These are phyloP conservation scores for Pollimyrus isidori DNA, from an alignment of 2,113 vertebrate genomes.

Conservation along the genomic window DNA sequence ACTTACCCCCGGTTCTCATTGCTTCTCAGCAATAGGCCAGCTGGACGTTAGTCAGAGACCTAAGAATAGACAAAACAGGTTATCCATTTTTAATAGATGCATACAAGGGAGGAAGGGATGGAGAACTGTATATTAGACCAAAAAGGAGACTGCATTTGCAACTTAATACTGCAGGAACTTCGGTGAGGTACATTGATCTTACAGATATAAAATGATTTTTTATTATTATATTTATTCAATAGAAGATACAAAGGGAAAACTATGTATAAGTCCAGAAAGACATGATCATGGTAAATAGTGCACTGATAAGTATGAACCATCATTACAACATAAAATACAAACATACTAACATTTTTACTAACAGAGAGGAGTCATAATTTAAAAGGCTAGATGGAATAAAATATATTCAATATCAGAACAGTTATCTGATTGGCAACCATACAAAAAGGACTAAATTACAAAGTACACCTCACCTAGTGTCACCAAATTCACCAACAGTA, in stretches of 20 bases:
- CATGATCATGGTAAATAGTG: background rate
- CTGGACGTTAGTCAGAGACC: background rate
- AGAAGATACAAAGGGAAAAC: background rate
- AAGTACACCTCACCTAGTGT: background rate
- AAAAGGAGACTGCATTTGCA: background rate
- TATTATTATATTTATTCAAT: background rate
- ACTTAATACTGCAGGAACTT: background rate
- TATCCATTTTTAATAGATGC: constrained; percentile 2
- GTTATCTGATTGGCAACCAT: background rate
- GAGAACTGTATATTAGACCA: constrained; percentile 5
- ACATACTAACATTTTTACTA: background rate
- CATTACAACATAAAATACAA: background rate
- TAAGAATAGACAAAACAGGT: constrained; percentile 6
- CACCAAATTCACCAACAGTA: background rate
- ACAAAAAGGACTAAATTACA: background rate
- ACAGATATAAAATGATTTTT: background rate
- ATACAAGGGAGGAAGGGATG: background rate
- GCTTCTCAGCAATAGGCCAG: background rate
- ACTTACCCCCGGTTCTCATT: constrained; percentile 9
- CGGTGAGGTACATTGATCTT: background rate
- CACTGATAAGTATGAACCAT: background rate
- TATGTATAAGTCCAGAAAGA: background rate
- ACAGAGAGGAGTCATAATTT: background rate
- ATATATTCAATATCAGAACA: background rate
- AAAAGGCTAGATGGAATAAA: background rate